Conservation (phyloP, 2,888 invertebrate species). For the Galeopsomyia nigrocyanea region DNA sequence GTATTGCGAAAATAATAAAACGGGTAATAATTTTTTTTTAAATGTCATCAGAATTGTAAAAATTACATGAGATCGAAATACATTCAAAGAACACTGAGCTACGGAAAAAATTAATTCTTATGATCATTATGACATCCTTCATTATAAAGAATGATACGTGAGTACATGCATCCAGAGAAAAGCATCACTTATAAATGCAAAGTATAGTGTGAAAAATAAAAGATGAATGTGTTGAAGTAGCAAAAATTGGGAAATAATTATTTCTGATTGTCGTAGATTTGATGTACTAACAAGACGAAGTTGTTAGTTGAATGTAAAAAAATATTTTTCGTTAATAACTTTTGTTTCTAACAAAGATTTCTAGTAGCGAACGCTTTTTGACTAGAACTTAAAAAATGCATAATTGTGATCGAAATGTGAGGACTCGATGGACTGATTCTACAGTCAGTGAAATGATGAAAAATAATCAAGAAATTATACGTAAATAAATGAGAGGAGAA, state of each 20-base stretch:
- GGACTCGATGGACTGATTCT: slow-evolving; percentile 20
- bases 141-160: slow-evolving; percentile 3
- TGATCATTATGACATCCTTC: too few species aligned
- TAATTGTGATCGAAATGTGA: slow-evolving; percentile 16
- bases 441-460: slow-evolving; percentile 9
- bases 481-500: slow-evolving; percentile 6
- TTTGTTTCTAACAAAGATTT: slow-evolving; percentile 11
- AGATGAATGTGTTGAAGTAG: slow-evolving; percentile 26
- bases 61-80: too few species aligned
- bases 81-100: too few species aligned
- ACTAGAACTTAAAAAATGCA: slow-evolving; percentile 22
- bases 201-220: slow-evolving; percentile 85
- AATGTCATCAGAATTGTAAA: too few species aligned
- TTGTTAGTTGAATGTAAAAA: too few species aligned
- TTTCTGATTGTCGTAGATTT: slow-evolving; percentile 20
- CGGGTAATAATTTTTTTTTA: too few species aligned
- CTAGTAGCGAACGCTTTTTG: slow-evolving; percentile 23
- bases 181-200: slow-evolving; percentile 90
- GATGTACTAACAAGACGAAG: too few species aligned
- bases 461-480: slow-evolving; percentile 32
- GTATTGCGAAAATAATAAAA: too few species aligned
- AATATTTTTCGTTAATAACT: not conserved
- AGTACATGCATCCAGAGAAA: slow-evolving; percentile 75
- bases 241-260: slow-evolving; percentile 19
- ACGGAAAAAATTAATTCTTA: too few species aligned